phyloP scores from a whole-genome alignment of 1,140 invertebrate genomes.

The Bursaphelenchus mucronatus region DNA sequence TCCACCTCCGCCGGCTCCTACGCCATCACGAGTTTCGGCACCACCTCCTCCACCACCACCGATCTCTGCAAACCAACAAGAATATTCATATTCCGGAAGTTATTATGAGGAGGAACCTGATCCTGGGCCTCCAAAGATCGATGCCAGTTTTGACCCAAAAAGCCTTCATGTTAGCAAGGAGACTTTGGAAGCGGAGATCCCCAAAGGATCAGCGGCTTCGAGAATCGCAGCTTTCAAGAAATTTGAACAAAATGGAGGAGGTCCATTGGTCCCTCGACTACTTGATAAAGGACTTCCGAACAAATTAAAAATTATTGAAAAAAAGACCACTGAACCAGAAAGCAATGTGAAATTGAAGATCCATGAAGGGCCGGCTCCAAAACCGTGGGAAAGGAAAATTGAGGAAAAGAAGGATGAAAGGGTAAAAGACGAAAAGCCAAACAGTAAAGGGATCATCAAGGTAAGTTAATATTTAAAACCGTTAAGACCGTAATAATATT shows the following conservation, averaged over 20 bases:
- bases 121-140: conserved; percentile 18
- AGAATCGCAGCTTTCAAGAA: conserved; percentile 17
- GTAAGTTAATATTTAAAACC: not conserved
- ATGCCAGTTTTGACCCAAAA: conserved; percentile 20
- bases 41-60: conserved; percentile 26
- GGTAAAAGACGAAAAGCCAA: not conserved
- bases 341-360: conserved; percentile 3
- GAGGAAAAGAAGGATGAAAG: conserved; percentile 5
- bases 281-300: not conserved
- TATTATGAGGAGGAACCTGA: not conserved
- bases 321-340: conserved; percentile 1
- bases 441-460: not conserved
- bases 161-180: conserved; percentile 27
- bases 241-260: conserved; percentile 18
- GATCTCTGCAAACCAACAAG: conserved; percentile 5
- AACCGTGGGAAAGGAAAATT: not conserved
- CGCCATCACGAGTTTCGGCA: not conserved
- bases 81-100: not conserved
- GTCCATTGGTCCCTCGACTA: not conserved
- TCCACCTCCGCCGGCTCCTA: not conserved
- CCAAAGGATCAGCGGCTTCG: conserved; percentile 20
- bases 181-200: conserved; percentile 27
- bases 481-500: conserved; percentile 5
- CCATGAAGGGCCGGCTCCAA: conserved; percentile 13
- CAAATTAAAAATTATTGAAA: conserved; percentile 16